Base-by-base conservation (phyloP, 2,797 vertebrate genomes). In the Falco novaeseelandiae region DNA sequence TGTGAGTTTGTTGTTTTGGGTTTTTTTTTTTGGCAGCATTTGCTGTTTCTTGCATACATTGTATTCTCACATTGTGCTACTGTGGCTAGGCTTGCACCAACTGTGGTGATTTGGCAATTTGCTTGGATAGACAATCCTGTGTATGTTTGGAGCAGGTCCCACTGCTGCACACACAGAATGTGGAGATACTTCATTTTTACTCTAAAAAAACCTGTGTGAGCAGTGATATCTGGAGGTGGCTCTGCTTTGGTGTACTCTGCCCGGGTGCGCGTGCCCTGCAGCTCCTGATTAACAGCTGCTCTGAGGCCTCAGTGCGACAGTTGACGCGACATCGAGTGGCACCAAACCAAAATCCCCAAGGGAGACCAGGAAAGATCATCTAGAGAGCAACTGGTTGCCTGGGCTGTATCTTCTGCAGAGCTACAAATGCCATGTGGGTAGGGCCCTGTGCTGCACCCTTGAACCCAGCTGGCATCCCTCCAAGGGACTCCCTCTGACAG, bases 261-360 rank as follows among this genome's bases (percentile, higher is more conserved):
- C 48, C 0, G n/a, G 30, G 10, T 32, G 46, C 78, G 66, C 79
- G 6, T 69, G 73, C 61, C 69, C 77, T 74, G 65, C 79, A 91
- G 79, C 88, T 97, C 78, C 30, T 72, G 89, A 93, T 69, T 84
- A 84, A 40, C 94, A 96, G 93, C 93, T 92, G 83, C 36, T 86
- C 66, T 8, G n/a, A 29, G 82, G 69, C 52, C 52, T 82, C 4
- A 0, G 4, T 48, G 52, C 20, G 42, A 81, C 77, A 78, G 49
- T 15, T 93, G 80, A 72, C 69, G 16, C 62, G 62, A 4, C 62
- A 62, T 34, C 0, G 0, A 62, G 67, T 80, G 69, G 20, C 92
- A 78, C 32, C 2, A 21, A 84, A 65, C 61, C 77, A 48, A 58
- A 89, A 87, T n/a, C 38, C 62, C 81, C 27, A 1, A 5, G 32